A percentile compares a stretch with the other conserved stretches of the same genome.
Evolutionary conservation across 1,140 invertebrate genomes (phyloP).

Genomic region (Camponotus pennsylvanicus): DNA sequence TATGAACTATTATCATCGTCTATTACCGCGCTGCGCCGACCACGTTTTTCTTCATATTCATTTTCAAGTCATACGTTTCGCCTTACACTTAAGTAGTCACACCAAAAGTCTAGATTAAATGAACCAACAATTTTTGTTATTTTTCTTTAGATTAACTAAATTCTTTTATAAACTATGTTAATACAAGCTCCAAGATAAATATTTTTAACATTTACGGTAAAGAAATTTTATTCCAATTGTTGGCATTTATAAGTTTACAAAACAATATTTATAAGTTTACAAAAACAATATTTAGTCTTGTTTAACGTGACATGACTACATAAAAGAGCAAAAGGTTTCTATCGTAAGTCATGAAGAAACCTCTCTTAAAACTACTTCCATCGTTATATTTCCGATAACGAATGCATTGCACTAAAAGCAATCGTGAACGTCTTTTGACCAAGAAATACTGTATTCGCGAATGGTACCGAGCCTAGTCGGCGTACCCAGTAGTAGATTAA

Average conservation of each 20-base stretch:
- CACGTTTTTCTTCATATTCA: no score
- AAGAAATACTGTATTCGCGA: constrained; percentile 44
- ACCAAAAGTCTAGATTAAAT: neutral
- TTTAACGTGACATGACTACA: constrained; percentile 5
- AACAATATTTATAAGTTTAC: constrained; percentile 37
- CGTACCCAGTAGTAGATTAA: constrained; percentile 16
- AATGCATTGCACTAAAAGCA: constrained; percentile 33
- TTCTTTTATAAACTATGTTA: no score
- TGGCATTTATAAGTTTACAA: constrained; percentile 15
- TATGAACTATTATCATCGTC: constrained; percentile 39
- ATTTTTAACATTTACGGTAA: neutral
- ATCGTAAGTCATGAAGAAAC: neutral
- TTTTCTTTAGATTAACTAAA: neutral
- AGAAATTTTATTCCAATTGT: neutral
- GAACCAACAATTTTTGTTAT: neutral
- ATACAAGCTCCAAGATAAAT: neutral
- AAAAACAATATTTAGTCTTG: constrained; percentile 9
- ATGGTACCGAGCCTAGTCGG: neutral
- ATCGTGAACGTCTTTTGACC: constrained; percentile 44
- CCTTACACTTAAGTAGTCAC: neutral
- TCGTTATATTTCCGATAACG: constrained; percentile 20
- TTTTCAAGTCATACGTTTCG: neutral
- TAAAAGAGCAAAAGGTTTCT: neutral
- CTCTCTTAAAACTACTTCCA: neutral
- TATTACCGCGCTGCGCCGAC: neutral